These are phyloP conservation scores for Dicentrarchus labrax DNA, from an alignment of 2,113 vertebrate species.

Conservation along the genomic window DNA sequence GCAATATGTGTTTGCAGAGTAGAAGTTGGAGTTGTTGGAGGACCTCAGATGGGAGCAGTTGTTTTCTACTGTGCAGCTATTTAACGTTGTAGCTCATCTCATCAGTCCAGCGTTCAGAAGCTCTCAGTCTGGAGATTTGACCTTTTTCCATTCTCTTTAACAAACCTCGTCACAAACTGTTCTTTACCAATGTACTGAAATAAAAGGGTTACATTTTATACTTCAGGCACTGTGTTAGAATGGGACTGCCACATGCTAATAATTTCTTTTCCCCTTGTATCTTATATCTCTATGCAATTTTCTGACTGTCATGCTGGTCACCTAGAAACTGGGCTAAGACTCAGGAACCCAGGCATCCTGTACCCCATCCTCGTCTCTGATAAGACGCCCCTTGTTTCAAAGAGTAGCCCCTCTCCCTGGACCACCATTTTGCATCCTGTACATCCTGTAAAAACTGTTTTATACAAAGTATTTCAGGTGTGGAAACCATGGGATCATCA, in stretches of 20 bases:
- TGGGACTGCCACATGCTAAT: slow-evolving; percentile 59
- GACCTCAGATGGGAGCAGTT: neutral
- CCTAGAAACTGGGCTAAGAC: slow-evolving; percentile 72
- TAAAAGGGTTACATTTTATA: slow-evolving; percentile 64
- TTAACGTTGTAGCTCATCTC: slow-evolving; percentile 49
- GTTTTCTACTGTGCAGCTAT: slow-evolving; percentile 56
- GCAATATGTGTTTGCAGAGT: slow-evolving; percentile 5
- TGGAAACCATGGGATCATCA: slow-evolving; percentile 70
- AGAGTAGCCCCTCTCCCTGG: slow-evolving; percentile 8
- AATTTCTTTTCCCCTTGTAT: slow-evolving; percentile 34
- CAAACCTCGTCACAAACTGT: slow-evolving; percentile 34
- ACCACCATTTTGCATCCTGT: slow-evolving; percentile 62
- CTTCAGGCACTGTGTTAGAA: slow-evolving; percentile 65
- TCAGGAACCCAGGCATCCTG: slow-evolving; percentile 73
- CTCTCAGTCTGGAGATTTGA: slow-evolving; percentile 19
- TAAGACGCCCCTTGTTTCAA: slow-evolving; percentile 29
- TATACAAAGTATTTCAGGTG: slow-evolving; percentile 76
- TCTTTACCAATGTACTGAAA: slow-evolving; percentile 53
- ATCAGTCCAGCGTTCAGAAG: slow-evolving; percentile 31
- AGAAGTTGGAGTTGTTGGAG: slow-evolving; percentile 31
- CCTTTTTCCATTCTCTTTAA: neutral
- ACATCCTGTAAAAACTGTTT: slow-evolving; percentile 76
- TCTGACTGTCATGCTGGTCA: slow-evolving; percentile 72
- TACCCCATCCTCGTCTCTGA: slow-evolving; percentile 26
- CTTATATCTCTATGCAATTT: slow-evolving; percentile 86